Conservation (phyloP, 1,140 invertebrate genomes). For the Heliconius hermathena region DNA sequence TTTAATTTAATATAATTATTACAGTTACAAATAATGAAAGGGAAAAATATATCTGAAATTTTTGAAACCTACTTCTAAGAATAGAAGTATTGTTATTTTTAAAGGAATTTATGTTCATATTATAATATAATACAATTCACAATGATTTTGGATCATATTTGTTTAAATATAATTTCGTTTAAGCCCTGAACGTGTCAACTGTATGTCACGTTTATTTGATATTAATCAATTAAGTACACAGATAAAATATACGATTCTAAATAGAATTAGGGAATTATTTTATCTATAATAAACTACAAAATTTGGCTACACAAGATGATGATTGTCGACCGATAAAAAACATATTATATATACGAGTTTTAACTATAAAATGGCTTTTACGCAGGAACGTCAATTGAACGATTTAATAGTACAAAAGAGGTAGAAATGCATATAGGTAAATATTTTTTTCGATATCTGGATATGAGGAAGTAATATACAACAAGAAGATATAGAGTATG, state of each 20-base stretch:
- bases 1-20: too few species aligned
- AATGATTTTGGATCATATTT: too few species aligned
- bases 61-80: too few species aligned
- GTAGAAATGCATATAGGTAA: conserved; percentile 33
- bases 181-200: background rate
- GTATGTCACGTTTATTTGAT: background rate
- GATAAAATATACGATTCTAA: background rate
- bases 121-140: too few species aligned
- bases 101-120: too few species aligned
- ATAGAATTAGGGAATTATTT: conserved; percentile 4
- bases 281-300: background rate
- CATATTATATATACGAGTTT: background rate
- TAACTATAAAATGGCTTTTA: conserved; percentile 27
- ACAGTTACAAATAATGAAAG: too few species aligned
- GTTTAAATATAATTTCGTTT: background rate
- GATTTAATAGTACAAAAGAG: conserved; percentile 37
- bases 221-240: background rate
- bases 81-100: too few species aligned
- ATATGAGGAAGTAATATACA: conserved; percentile 24
- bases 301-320: background rate
- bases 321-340: background rate
- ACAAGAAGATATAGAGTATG: background rate
- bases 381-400: conserved; percentile 32
- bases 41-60: too few species aligned
- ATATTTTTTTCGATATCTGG: conserved; percentile 18